Conservation (phyloP, 2,888 invertebrate species). For the Catocala sponsa region DNA sequence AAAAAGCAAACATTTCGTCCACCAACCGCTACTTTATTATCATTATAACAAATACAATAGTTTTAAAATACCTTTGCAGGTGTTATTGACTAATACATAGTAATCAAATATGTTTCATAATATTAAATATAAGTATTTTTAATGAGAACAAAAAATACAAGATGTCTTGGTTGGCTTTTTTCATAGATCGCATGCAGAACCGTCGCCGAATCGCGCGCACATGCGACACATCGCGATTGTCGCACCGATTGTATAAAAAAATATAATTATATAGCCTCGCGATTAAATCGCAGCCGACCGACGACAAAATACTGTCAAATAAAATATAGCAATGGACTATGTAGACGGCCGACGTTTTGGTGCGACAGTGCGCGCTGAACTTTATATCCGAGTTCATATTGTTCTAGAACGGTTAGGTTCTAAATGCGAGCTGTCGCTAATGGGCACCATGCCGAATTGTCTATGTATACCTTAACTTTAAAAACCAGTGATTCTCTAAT, state of each 20-base stretch:
- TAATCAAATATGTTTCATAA: slow-evolving; percentile 45
- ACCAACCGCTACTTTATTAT: slow-evolving; percentile 65
- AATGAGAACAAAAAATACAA: slow-evolving; percentile 45
- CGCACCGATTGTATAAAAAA: slow-evolving; percentile 2
- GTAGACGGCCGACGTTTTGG: slow-evolving; percentile 21
- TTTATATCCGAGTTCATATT: not conserved
- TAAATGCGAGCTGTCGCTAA: slow-evolving; percentile 9
- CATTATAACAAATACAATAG: slow-evolving; percentile 61
- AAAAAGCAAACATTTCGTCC: slow-evolving; percentile 42
- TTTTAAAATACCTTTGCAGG: slow-evolving; percentile 57
- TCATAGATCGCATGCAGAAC: slow-evolving; percentile 26
- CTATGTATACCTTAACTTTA: slow-evolving; percentile 12
- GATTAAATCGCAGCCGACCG: slow-evolving; percentile 11
- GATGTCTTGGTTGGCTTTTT: slow-evolving; percentile 46
- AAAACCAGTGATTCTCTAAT: slow-evolving; percentile 14
- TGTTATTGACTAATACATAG: slow-evolving; percentile 59
- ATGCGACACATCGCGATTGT: not conserved
- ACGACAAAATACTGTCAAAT: slow-evolving; percentile 42
- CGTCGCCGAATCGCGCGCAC: slow-evolving; percentile 5
- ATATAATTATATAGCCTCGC: not conserved
- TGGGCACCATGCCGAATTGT: slow-evolving; percentile 6
- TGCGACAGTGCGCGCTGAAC: slow-evolving; percentile 1
- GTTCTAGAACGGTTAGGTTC: not conserved
- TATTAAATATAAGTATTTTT: slow-evolving; percentile 45
- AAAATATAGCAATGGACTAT: slow-evolving; percentile 39